Base-by-base conservation (phyloP, 1,140 invertebrate species). In the Danaus melanippus region DNA sequence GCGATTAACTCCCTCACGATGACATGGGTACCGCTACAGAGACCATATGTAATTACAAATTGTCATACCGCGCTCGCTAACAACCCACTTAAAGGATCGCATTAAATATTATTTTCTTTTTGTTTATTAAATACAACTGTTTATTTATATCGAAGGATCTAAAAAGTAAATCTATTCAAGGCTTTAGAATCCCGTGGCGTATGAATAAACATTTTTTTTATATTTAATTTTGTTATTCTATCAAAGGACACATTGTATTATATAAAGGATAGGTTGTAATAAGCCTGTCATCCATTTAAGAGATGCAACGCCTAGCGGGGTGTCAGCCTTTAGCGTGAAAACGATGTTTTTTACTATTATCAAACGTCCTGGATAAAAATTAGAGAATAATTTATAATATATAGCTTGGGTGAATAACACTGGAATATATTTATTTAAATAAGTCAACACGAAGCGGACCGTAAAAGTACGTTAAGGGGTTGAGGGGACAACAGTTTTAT, bases 341-440 rank as follows among this genome's bases (percentile, higher is more conserved):
- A 56, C 62, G 58, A 57, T 53, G 50, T 46, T 56, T 56, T 68
- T 69, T 66, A 66, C 69, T 66, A 61, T 72, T 61, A 66, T 69
- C 50, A 64, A 53, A 64, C 54, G 60, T 54, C 63, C 64, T 53
- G 62, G 60, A 64, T 73, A 79, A 72, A 76, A 74, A 69, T 67
- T 72, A 77, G 57, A 71, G 74, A 76, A 73, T 69, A 79, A 79
- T 79, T 74, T 79, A 76, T 74, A 76, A 67, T 58, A 65, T 55
- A 48, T 64, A 66, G 51, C 59, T 67, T 62, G 66, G 61, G 67
- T 66, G 58, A 7, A 32, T 32, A 32, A 32, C 64, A 65, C 78
- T 74, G 67, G 68, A 66, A 84, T 78, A 83, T 86, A 84, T 84
- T 83, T 84, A 86, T 84, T 86, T 74, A 86, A 86, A 86, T 86